Conservation (phyloP, 2,888 invertebrate genomes). For the Chaitophorus viminalis region DNA sequence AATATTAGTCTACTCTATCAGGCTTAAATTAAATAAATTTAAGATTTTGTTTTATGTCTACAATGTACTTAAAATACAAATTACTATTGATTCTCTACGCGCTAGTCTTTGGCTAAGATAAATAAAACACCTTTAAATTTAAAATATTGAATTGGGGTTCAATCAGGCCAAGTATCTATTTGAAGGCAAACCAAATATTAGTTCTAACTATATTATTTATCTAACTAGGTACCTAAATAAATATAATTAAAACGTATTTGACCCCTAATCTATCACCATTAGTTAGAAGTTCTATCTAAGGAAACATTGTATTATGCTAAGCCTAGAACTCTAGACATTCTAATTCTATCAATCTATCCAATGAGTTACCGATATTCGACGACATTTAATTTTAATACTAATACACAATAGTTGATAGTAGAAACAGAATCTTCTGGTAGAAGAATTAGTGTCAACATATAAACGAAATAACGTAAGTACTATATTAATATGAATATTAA, state of each 20-base stretch:
- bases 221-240: slow-evolving; percentile 49
- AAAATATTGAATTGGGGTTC: slow-evolving; percentile 26
- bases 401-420: slow-evolving; percentile 33
- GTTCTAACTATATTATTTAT: slow-evolving; percentile 37
- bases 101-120: slow-evolving; percentile 48
- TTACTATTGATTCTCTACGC: slow-evolving; percentile 48
- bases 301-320: slow-evolving; percentile 28
- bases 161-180: slow-evolving; percentile 41
- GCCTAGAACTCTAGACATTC: slow-evolving; percentile 22
- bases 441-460: slow-evolving; percentile 30
- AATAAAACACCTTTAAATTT: slow-evolving; percentile 26
- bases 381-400: slow-evolving; percentile 25
- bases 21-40: slow-evolving; percentile 33
- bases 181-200: slow-evolving; percentile 31
- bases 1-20: slow-evolving; percentile 38
- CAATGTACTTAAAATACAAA: slow-evolving; percentile 35
- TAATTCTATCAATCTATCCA: slow-evolving; percentile 42
- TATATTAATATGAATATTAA: slow-evolving; percentile 47
- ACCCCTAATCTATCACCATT: slow-evolving; percentile 5
- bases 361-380: slow-evolving; percentile 14
- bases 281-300: slow-evolving; percentile 41
- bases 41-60: slow-evolving; percentile 35
- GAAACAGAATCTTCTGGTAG: slow-evolving; percentile 13
- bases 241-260: slow-evolving; percentile 34
- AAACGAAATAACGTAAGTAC: slow-evolving; percentile 15